Evolutionary conservation across 2,113 vertebrate species (phyloP), one percentile per base, ranked within the genome.

Genomic region (Nothobranchius furzeri): DNA sequence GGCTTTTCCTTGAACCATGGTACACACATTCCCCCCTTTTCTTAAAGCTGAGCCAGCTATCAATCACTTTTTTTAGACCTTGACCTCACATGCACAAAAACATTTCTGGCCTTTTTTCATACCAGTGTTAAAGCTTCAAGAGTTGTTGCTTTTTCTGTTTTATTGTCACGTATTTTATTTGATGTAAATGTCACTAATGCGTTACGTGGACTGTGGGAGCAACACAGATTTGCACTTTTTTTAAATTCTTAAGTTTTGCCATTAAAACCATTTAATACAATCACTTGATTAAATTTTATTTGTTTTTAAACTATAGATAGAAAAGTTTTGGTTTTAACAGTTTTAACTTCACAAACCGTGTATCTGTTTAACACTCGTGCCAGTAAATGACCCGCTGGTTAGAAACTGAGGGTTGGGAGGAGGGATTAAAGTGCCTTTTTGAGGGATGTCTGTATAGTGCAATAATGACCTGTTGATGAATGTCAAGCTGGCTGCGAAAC

Each of bases 371-470:
- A 64, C 73, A 57, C 74, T 54, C n/a, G 11, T 78, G 66, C 60
- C 68, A 58, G 76, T 69, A 57, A 82, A 67, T 59, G 25, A 61
- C 53, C 30, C 3, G 76, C 68, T 70, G 68, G 65, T 76, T 45
- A 25, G 70, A 64, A 62, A 62, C 52, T 36, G 67, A 56, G 85
- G 79, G 50, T 56, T 59, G 37, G 64, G 77, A 61, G 56, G 58
- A 64, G 73, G 59, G 74, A 65, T 86, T 81, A 92, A 89, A 93
- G 92, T 93, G 92, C 92, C 92, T 94, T 94, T 92, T 68, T 83
- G 87, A 85, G 87, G 87, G 86, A 88, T 82, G 71, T 82, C 71
- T 81, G 82, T 78, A 83, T 85, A 91, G 91, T 93, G 93, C 93
- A 94, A 93, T 93, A 93, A 92, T 85, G 77, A 71, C 89, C 81